A percentile compares a stretch with the other conserved stretches of the same genome.
Conservation (phyloP, 2,113 vertebrate genomes). For the Toxotes chatareus region DNA sequence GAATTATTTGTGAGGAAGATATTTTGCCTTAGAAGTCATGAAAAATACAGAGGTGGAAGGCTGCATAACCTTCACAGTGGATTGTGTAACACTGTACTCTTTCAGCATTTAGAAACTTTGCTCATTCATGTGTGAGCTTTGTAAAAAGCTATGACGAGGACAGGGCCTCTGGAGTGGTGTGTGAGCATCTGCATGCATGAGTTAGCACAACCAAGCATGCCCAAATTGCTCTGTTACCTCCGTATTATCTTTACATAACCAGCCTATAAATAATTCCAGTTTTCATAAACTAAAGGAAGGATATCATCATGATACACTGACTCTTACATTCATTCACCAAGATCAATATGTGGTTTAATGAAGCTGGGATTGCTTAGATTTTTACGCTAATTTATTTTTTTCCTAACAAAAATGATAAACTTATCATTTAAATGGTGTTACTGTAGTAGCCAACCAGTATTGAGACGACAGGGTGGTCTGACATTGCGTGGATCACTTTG, state of each 20-base stretch:
- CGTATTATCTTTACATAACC: slow-evolving; percentile 55
- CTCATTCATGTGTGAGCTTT: slow-evolving; percentile 33
- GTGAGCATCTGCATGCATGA: slow-evolving; percentile 44
- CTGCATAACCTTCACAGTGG: neutral
- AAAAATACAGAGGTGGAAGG: slow-evolving; percentile 15
- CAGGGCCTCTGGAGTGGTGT: slow-evolving; percentile 15
- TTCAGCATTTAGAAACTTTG: slow-evolving; percentile 24
- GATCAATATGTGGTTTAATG: neutral
- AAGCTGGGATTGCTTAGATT: neutral
- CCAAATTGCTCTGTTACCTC: slow-evolving; percentile 1
- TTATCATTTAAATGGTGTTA: slow-evolving; percentile 5
- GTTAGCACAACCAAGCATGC: slow-evolving; percentile 19
- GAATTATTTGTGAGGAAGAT: slow-evolving; percentile 10
- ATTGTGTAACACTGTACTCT: slow-evolving; percentile 32
- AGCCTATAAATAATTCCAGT: neutral
- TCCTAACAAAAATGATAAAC: neutral
- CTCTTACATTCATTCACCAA: neutral
- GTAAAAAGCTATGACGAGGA: slow-evolving; percentile 17
- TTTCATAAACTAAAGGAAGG: neutral
- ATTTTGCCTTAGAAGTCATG: slow-evolving; percentile 6
- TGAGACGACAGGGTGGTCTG: slow-evolving; percentile 53
- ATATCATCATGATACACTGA: neutral
- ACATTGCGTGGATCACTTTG: slow-evolving; percentile 60
- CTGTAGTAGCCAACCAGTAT: slow-evolving; percentile 39
- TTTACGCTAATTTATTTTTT: neutral